These are phyloP conservation scores for Calidris pygmaea DNA, from an alignment of 2,113 vertebrate species.

Conservation along the genomic window DNA sequence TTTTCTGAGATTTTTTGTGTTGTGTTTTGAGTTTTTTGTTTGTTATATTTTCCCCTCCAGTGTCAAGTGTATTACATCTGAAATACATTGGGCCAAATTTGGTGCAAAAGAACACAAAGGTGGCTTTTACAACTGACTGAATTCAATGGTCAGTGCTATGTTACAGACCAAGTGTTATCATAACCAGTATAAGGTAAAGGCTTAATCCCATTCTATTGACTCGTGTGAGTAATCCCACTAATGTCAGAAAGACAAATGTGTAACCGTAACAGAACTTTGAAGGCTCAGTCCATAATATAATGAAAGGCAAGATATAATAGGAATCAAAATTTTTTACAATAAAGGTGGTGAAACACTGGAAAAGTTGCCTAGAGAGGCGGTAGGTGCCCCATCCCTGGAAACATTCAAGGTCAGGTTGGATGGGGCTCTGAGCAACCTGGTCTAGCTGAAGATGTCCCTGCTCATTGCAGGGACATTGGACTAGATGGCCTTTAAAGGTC, in stretches of 20 bases:
- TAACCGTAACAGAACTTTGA: background rate
- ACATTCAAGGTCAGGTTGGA: background rate
- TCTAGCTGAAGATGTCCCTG: background rate
- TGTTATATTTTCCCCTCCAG: background rate
- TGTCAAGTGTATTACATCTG: background rate
- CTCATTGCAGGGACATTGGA: background rate
- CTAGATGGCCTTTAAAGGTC: background rate
- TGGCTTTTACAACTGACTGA: background rate
- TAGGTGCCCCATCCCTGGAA: background rate
- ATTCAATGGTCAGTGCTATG: background rate
- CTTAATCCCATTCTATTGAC: background rate
- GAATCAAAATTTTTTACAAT: background rate
- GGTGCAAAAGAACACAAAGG: background rate
- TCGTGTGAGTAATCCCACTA: background rate
- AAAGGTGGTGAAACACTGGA: background rate
- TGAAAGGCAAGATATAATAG: background rate
- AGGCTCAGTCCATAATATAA: background rate
- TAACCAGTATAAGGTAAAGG: background rate
- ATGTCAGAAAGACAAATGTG: background rate
- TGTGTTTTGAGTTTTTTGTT: background rate
- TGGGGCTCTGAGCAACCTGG: background rate
- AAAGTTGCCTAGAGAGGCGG: background rate
- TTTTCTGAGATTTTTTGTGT: background rate
- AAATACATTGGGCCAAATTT: background rate
- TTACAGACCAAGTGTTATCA: background rate